Evolutionary conservation across 2,797 vertebrate genomes (phyloP).

Genomic region (Malacoraja senta): DNA sequence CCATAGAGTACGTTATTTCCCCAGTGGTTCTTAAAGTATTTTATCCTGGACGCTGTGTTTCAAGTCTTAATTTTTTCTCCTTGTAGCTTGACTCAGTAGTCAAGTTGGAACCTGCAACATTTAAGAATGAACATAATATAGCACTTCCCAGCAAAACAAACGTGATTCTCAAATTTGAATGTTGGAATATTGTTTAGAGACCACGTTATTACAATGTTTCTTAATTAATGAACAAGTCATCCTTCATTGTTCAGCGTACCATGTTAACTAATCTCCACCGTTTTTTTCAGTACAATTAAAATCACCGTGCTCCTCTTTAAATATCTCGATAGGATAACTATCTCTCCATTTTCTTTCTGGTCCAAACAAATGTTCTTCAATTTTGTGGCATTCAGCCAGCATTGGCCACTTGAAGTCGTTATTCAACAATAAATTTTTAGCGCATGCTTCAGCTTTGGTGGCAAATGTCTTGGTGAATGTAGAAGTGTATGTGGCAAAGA

Average conservation of each 20-base stretch:
- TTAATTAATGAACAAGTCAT: neutral
- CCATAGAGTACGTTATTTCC: neutral
- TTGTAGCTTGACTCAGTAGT: neutral
- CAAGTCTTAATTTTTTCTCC: neutral
- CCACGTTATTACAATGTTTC: neutral
- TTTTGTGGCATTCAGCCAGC: neutral
- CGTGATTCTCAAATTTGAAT: neutral
- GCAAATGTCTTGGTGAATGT: neutral
- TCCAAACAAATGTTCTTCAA: neutral
- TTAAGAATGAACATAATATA: neutral
- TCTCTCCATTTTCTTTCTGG: neutral
- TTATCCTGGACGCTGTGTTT: neutral
- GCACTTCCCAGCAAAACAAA: neutral
- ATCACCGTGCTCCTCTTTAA: neutral
- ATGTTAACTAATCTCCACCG: neutral
- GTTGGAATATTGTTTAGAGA: neutral
- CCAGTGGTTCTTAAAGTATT: neutral
- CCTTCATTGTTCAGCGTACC: neutral
- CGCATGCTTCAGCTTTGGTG: neutral
- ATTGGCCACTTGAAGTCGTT: neutral
- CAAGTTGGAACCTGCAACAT: neutral
- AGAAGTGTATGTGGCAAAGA: no score
- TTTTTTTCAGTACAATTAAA: neutral
- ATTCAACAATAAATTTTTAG: neutral
- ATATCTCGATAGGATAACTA: neutral